Conservation (phyloP, 2,888 invertebrate species). For the Nebria brevicollis region DNA sequence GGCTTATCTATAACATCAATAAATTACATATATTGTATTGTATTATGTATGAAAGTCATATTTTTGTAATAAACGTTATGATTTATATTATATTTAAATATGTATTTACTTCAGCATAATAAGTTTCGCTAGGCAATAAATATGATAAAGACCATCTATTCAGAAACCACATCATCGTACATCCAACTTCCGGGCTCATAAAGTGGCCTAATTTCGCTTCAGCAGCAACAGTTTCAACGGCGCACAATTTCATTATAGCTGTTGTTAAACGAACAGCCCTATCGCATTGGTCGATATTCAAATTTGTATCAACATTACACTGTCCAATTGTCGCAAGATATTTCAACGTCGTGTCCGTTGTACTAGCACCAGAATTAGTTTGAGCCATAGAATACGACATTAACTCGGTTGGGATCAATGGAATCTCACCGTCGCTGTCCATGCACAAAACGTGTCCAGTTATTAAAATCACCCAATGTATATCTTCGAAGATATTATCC, state of each 20-base stretch:
- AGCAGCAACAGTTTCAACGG: conserved; percentile 78
- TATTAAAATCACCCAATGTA: conserved; percentile 89
- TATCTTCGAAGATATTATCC: conserved; percentile 82
- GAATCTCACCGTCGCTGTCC: conserved; percentile 74
- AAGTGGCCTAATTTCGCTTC: conserved; percentile 73
- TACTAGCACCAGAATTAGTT: conserved; percentile 56
- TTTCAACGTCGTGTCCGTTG: conserved; percentile 60
- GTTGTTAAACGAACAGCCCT: conserved; percentile 72
- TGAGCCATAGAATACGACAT: conserved; percentile 70
- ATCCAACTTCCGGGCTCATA: conserved; percentile 83
- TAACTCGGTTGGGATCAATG: conserved; percentile 73
- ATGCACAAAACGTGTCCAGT: conserved; percentile 75
- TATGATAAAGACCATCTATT: conserved; percentile 81
- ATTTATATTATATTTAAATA: not conserved
- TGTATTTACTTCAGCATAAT: conserved; percentile 66
- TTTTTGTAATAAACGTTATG: too few relatives aligned
- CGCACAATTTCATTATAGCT: conserved; percentile 77
- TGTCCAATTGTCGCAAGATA: conserved; percentile 46
- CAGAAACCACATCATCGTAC: conserved; percentile 82
- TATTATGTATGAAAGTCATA: too few relatives aligned
- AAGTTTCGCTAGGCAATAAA: conserved; percentile 71
- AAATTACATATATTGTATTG: too few relatives aligned
- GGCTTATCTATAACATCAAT: conserved; percentile 66
- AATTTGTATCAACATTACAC: conserved; percentile 58
- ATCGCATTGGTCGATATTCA: conserved; percentile 62